phyloP scores from a whole-genome alignment of 92 coral and sea anemone genomes.

The Ricordea florida region DNA sequence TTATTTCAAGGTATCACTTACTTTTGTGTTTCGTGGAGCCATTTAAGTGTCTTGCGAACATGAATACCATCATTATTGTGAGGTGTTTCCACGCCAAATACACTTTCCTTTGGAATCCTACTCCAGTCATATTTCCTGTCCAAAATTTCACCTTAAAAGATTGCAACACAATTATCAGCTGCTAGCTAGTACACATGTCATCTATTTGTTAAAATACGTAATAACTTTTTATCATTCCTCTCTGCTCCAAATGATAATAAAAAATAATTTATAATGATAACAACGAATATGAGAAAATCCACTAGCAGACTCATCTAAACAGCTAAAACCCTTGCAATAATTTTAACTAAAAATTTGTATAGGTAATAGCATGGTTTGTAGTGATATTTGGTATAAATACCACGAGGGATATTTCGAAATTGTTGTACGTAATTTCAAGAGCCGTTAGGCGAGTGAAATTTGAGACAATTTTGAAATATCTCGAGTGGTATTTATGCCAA shows the following conservation, averaged over 20 bases:
- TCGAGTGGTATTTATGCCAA: too few species aligned
- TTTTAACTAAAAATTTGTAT: too few species aligned
- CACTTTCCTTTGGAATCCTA: slow-evolving; percentile 81
- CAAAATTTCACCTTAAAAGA: slow-evolving; percentile 76
- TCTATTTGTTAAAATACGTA: too few species aligned
- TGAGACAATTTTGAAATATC: too few species aligned
- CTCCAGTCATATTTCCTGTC: slow-evolving; percentile 97
- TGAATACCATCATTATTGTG: slow-evolving; percentile 97
- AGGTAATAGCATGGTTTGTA: too few species aligned
- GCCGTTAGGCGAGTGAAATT: too few species aligned
- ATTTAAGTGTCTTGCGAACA: slow-evolving; percentile 84
- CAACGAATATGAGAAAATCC: not conserved
- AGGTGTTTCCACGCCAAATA: slow-evolving; percentile 95
- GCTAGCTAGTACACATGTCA: too few species aligned
- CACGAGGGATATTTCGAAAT: too few species aligned
- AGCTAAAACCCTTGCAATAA: too few species aligned
- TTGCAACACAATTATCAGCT: not conserved
- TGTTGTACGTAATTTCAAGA: too few species aligned
- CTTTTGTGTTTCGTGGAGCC: slow-evolving; percentile 98
- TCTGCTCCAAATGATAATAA: not conserved
- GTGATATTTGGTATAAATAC: too few species aligned
- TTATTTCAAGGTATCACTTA: slow-evolving; percentile 66
- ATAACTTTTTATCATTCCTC: too few species aligned
- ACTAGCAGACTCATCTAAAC: not conserved
- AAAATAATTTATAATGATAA: not conserved